phyloP scores from a whole-genome alignment of 2,113 vertebrate genomes.

The Motacilla tschutschensis region DNA sequence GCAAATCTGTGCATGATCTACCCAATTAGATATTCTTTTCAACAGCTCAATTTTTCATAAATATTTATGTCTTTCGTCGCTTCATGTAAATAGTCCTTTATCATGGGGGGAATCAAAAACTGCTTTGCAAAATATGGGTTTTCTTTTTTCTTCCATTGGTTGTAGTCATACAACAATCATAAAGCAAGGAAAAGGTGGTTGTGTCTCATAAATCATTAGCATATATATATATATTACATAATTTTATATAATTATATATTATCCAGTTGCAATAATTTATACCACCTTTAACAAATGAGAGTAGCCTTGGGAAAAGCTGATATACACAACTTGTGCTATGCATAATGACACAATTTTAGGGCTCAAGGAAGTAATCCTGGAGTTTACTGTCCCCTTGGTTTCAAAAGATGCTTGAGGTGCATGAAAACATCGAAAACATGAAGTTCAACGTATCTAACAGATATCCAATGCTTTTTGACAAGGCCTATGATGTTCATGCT shows the following conservation, averaged over 20 bases:
- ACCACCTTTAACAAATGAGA: background rate
- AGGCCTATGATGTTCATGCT: background rate
- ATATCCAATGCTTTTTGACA: background rate
- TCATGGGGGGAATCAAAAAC: background rate
- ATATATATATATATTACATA: too few relatives aligned
- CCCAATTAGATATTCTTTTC: background rate
- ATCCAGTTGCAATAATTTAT: background rate
- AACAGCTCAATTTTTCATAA: background rate
- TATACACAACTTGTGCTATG: fast-evolving
- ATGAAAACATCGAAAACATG: background rate
- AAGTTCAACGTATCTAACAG: background rate
- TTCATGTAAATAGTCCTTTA: background rate
- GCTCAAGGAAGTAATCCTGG: background rate
- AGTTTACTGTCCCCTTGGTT: background rate
- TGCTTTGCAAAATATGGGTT: background rate
- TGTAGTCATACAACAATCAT: background rate
- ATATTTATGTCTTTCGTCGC: background rate
- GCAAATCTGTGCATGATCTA: background rate
- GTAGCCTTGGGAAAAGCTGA: background rate
- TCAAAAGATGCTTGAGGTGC: background rate
- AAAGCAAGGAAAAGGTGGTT: background rate
- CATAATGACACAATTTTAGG: background rate
- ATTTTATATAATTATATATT: background rate
- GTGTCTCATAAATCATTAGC: background rate
- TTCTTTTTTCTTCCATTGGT: background rate